Evolutionary conservation across 1,140 invertebrate genomes (phyloP), one percentile per base, ranked within the genome.

Genomic region (Oppia nitens): DNA sequence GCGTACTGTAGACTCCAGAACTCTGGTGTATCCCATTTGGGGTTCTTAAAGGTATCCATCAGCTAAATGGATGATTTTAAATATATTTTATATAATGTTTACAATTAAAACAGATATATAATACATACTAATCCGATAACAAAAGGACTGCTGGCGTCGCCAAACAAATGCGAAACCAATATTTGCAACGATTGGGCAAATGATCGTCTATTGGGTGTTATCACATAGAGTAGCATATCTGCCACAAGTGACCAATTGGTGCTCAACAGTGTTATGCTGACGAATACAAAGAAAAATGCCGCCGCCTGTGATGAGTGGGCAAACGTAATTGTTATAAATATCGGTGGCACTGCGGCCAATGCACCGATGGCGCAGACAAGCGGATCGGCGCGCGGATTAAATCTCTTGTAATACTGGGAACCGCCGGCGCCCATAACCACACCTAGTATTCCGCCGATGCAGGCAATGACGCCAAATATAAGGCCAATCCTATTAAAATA

Each of bases 181-280:
- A 94, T 92, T 76, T 95, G 91, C 66, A 94, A 86, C 21, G 92
- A 89, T 76, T 91, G 88, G 4, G 92, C 92, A 26, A 88, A 87
- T 0, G 88, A 87, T 68, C 92, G 77, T 68, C 90, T 78, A 17
- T 86, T 87, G 3, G 92, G 91, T 63, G 89, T 74, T 17, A 93
- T 85, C 28, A 92, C 85, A 73, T 94, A 95, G 86, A 98, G 76
- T 64, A 98, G 75, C 62, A 98, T 95, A 74, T 99, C 95, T 53
- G 94, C 89, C 59, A 97, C 91, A 70, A 98, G 85, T 2, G 94
- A 84, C 95, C 95, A 98, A 70, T 94, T 97, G 58, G 98, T 77
- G 76, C 96, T 98, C 63, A 98, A 76, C 64, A 73, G 67, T 4
- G 71, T 72, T 63, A 78, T 72, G n/a, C 72, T 72, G 53, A 78